Base-by-base conservation (phyloP, 2,888 invertebrate species). In the Eupithecia vulgata region DNA sequence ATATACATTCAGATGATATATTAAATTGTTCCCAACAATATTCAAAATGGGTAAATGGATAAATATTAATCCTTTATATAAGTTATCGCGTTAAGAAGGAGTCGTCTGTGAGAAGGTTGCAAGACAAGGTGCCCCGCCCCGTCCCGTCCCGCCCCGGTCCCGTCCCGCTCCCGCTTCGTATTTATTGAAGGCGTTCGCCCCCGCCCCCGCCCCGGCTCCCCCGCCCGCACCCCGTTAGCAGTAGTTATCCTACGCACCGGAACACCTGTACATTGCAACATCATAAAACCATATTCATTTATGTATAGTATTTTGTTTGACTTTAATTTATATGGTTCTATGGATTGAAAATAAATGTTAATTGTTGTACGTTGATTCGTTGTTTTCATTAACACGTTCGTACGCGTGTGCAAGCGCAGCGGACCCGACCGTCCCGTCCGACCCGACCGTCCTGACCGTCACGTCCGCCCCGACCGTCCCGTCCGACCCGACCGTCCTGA, bases 271-370 rank as follows among this genome's bases (percentile, higher is more conserved):
- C 74, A 70, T 86, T 85, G 87, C 90, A 89, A 90, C 89, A 88
- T 88, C 89, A 88, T 90, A 88, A 88, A 91, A 91, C 91, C 90
- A 91, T 90, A 90, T 89, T 90, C 84, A 91, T 88, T 88, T 87
- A 90, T 86, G 57, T 57, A 57, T 93, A 91, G 92, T 90, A 90
- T 90, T 92, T 91, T 87, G 88, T 90, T 92, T 91, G 88, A 90
- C 84, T 90, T 90, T 91, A 88, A 92, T 91, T 91, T 91, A 91
- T 91, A 92, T 91, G 93, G 93, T 94, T 92, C 92, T 92, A 90
- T 93, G 93, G 91, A 93, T 92, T 93, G 90, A 93, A 85, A 93
- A 93, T 94, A 93, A 93, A 94, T 87, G 91, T 93, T 93, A 90
- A 90, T 90, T 93, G 92, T 93, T 93, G 93, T 93, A 93, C 88